phyloP scores from a whole-genome alignment of 2,888 invertebrate species.

The Catocala fraxini region DNA sequence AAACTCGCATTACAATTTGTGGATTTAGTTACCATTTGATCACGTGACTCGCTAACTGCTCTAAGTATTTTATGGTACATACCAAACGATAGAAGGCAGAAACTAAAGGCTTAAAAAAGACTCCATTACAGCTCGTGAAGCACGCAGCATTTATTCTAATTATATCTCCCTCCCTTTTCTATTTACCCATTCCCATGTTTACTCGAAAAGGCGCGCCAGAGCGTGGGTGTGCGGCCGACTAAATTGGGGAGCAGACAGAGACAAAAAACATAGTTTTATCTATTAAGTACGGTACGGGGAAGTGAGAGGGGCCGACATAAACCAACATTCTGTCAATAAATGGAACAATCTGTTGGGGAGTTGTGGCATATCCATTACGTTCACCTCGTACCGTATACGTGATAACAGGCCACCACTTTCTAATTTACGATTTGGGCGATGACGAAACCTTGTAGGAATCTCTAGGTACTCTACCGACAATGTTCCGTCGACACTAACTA shows the following conservation, averaged over 20 bases:
- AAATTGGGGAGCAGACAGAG: slow-evolving; percentile 83
- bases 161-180: slow-evolving; percentile 83
- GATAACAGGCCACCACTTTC: slow-evolving; percentile 75
- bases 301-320: slow-evolving; percentile 68
- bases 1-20: slow-evolving; percentile 17
- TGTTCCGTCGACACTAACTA: slow-evolving; percentile 1
- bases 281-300: slow-evolving; percentile 59
- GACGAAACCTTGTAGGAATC: slow-evolving; percentile 46
- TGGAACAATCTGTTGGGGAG: slow-evolving; percentile 69
- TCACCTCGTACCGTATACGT: slow-evolving; percentile 60
- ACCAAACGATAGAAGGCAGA: slow-evolving; percentile 2
- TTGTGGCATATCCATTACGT: slow-evolving; percentile 75
- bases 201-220: slow-evolving; percentile 82
- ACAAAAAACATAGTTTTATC: slow-evolving; percentile 71
- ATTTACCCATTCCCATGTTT: slow-evolving; percentile 85
- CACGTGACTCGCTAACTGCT: no score
- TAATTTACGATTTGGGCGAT: slow-evolving; percentile 61
- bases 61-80: neutral
- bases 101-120: slow-evolving; percentile 36
- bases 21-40: no score
- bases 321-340: slow-evolving; percentile 77
- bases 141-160: slow-evolving; percentile 82
- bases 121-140: slow-evolving; percentile 58
- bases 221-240: slow-evolving; percentile 82
- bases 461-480: slow-evolving; percentile 19